These are phyloP conservation scores for Microctonus brassicae DNA, from an alignment of 2,888 invertebrate species.

Conservation along the genomic window DNA sequence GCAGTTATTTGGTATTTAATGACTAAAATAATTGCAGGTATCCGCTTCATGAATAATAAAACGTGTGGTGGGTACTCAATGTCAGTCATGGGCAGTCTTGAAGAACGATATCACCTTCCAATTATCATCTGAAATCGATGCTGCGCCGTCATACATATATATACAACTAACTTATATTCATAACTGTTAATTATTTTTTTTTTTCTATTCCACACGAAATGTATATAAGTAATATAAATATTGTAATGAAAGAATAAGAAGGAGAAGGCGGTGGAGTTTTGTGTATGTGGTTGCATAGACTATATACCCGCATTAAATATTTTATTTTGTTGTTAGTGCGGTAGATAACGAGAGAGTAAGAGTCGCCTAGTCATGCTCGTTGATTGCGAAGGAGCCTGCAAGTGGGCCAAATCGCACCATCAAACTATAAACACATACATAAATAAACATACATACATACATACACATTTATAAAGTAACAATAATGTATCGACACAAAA, in stretches of 20 bases:
- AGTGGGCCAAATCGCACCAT: slow-evolving; percentile 31
- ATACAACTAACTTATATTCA: not conserved
- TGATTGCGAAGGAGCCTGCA: slow-evolving; percentile 27
- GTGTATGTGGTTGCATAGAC: no score
- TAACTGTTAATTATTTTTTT: not conserved
- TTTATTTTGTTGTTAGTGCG: not conserved
- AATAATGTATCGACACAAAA: slow-evolving; percentile 25
- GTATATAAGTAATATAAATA: no score
- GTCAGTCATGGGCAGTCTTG: not conserved
- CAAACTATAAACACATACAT: not conserved
- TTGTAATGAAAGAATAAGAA: no score
- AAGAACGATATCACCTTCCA: slow-evolving; percentile 11
- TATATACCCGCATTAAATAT: no score
- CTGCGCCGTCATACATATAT: no score
- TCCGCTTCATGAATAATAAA: slow-evolving; percentile 5
- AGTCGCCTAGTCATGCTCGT: slow-evolving; percentile 35
- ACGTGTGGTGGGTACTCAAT: not conserved
- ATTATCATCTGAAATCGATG: slow-evolving; percentile 19
- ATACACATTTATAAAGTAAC: not conserved
- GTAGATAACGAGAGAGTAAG: slow-evolving; percentile 29
- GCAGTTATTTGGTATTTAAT: not conserved
- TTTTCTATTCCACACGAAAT: not conserved
- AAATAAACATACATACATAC: not conserved
- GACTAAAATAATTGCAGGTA: slow-evolving; percentile 2
- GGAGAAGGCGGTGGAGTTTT: no score